Evolutionary conservation across 2,888 invertebrate species (phyloP).

Genomic region (Bellardia bayeri): DNA sequence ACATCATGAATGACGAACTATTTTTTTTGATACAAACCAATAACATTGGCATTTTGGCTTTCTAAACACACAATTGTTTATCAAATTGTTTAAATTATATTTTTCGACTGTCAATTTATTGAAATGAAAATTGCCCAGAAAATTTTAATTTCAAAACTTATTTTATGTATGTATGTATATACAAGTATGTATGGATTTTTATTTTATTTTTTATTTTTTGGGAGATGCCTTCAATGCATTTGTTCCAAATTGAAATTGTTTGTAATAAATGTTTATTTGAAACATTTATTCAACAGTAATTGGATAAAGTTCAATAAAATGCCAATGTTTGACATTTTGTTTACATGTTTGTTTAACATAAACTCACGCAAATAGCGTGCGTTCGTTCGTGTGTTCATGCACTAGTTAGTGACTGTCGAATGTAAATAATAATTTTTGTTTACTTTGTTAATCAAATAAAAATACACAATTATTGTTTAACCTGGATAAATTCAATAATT

Average conservation of each 20-base stretch:
- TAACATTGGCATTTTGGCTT: neutral
- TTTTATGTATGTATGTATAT: too few species aligned
- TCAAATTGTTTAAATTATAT: neutral
- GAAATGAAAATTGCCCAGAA: neutral
- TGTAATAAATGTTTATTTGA: conserved; percentile 15
- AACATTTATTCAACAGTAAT: conserved; percentile 36
- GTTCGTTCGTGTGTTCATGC: neutral
- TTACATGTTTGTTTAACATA: conserved; percentile 10
- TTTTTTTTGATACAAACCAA: neutral
- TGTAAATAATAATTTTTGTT: conserved; percentile 12
- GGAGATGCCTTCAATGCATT: conserved; percentile 13
- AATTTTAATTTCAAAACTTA: neutral
- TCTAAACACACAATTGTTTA: conserved; percentile 1
- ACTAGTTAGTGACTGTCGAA: neutral
- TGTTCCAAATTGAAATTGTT: neutral
- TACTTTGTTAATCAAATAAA: conserved; percentile 7
- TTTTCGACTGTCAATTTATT: neutral
- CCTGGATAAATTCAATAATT: neutral
- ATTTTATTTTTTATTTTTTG: neutral
- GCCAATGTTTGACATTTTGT: conserved; percentile 29
- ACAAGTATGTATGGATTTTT: neutral
- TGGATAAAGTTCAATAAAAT: conserved; percentile 29
- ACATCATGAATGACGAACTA: neutral
- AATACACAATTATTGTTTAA: neutral
- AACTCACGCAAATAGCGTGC: neutral